Percentiles rank a stretch among this genome's conserved stretches.
Evolutionary conservation across 2,888 invertebrate genomes (phyloP).

Genomic region (Amiota communis): DNA sequence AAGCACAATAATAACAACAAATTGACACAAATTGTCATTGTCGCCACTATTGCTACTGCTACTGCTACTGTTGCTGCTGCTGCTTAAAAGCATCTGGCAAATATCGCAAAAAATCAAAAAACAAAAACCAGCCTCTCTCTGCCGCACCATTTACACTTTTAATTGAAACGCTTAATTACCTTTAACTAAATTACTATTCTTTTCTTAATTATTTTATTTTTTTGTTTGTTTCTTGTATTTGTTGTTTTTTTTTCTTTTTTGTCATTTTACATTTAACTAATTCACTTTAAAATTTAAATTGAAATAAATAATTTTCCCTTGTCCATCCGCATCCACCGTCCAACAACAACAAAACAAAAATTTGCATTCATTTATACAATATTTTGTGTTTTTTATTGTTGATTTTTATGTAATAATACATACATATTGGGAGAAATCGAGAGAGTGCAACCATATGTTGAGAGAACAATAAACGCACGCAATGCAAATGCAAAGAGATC

Average conservation of each 20-base stretch:
- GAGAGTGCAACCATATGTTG: not conserved
- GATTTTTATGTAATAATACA: slow-evolving; percentile 5
- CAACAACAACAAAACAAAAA: no score
- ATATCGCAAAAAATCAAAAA: not conserved
- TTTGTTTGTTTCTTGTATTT: no score
- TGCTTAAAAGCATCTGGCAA: slow-evolving; percentile 30
- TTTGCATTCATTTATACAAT: no score
- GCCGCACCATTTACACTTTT: not conserved
- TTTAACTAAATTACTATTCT: slow-evolving; percentile 18
- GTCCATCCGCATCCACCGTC: no score
- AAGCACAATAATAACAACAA: not conserved
- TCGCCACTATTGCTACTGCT: slow-evolving; percentile 3
- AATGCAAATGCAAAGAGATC: slow-evolving; percentile 2
- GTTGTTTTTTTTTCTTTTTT: slow-evolving; percentile 7
- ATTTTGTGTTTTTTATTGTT: not conserved
- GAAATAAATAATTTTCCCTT: no score
- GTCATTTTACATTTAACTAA: no score
- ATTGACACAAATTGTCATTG: slow-evolving; percentile 1
- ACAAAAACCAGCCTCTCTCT: not conserved
- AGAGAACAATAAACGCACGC: no score
- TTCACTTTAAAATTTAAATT: not conserved
- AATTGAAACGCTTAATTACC: slow-evolving; percentile 22
- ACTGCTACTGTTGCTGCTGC: slow-evolving; percentile 29
- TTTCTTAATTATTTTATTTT: not conserved
- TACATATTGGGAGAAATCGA: not conserved